Conservation (phyloP, 2,113 vertebrate genomes). For the Hypomesus transpacificus region DNA sequence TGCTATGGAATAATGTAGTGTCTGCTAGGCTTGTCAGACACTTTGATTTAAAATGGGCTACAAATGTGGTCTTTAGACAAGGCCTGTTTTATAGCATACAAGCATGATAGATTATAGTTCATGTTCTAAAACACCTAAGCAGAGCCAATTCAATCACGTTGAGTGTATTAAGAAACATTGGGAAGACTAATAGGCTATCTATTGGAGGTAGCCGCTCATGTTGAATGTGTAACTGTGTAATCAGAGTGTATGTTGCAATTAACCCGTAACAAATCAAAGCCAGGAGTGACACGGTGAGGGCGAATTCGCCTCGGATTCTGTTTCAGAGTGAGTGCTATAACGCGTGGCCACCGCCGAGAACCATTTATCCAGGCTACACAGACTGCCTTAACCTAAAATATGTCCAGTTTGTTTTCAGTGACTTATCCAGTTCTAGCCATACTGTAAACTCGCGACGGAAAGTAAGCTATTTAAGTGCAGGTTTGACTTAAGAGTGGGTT, state of each 20-base stretch:
- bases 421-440: not conserved
- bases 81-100: too few relatives aligned
- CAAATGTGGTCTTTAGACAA: too few relatives aligned
- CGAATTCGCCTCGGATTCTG: conserved; percentile 19
- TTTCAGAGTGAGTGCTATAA: conserved; percentile 18
- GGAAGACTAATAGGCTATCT: not conserved
- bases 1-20: too few relatives aligned
- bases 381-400: conserved; percentile 60
- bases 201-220: not conserved
- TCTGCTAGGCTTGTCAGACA: too few relatives aligned
- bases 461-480: not conserved
- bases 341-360: conserved; percentile 35
- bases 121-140: not conserved
- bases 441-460: not conserved
- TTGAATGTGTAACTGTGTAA: conserved; percentile 15
- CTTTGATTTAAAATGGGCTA: too few relatives aligned
- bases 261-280: conserved; percentile 26
- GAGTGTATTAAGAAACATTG: too few relatives aligned
- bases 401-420: conserved; percentile 29
- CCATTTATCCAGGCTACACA: conserved; percentile 28
- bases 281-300: not conserved
- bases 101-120: too few relatives aligned
- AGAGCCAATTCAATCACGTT: too few relatives aligned
- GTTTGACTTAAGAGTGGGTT: not conserved
- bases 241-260: conserved; percentile 11